Base-by-base conservation (phyloP, 2,113 vertebrate species). In the Pseudolaguvia tuberculata region DNA sequence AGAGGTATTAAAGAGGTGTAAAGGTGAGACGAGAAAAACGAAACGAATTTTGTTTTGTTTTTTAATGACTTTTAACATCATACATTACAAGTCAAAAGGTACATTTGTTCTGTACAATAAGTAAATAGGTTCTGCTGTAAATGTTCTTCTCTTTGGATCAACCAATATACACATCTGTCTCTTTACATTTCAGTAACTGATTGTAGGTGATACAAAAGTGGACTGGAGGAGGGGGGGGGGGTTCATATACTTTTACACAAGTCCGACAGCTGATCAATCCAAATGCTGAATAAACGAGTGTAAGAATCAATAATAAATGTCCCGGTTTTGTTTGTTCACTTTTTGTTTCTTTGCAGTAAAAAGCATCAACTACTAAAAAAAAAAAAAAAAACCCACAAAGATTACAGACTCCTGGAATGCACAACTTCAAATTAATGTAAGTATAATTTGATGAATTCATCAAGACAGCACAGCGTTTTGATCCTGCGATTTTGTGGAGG, bases 71-170 rank as follows among this genome's bases (percentile, higher is more conserved):
- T 88, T 90, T 89, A 91, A 90, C 86, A 89, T 90, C 88, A 91
- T 89, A 90, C 90, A 89, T 87, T 86, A 90, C 88, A 90, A 89
- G 87, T 91, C 88, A 90, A 89, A 89, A 81, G 86, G 89, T 91
- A 91, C 87, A 90, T 35, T 85, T 83, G 86, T 83, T 87, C 89
- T 92, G 91, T 92, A 92, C 90, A 91, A 90, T 88, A 90, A 88
- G 91, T 91, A 89, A 90, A 92, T 90, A 91, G 86, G 89, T 91
- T 72, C 86, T 91, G 89, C 86, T 88, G 88, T 90, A 90, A n/a
- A 88, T 89, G 88, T 89, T 35, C 87, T 88, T 89, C 88, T 92
- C 91, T 92, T 92, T 92, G 91, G 91, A 91, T 92, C 91, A 90
- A 91, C 90, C 91, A 91, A 92, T 91, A 90, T 88, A 91, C 89